phyloP scores from a whole-genome alignment of 2,888 invertebrate species.

The Drymonia ruficornis region DNA sequence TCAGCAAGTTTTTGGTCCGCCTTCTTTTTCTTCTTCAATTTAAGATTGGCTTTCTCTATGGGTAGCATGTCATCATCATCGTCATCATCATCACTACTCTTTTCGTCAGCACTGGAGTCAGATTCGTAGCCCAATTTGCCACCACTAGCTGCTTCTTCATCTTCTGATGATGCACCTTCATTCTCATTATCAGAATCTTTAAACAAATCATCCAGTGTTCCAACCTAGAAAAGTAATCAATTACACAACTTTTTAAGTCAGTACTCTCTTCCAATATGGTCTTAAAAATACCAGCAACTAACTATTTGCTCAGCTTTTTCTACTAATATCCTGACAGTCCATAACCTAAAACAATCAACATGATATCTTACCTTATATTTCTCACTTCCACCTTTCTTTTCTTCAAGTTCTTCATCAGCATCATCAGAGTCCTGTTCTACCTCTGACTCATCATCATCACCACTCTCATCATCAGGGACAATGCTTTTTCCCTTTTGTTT shows the following conservation, averaged over 20 bases:
- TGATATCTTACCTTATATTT: constrained; percentile 64
- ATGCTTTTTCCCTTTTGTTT: constrained; percentile 53
- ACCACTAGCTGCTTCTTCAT: constrained; percentile 54
- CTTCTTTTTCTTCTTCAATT: constrained; percentile 89
- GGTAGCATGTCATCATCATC: constrained; percentile 90
- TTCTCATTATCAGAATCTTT: constrained; percentile 74
- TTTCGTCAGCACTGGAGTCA: constrained; percentile 64
- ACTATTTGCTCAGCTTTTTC: too few species aligned
- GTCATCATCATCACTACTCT: constrained; percentile 55
- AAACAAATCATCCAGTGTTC: constrained; percentile 82
- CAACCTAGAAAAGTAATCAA: constrained; percentile 57
- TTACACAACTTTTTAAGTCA: too few species aligned
- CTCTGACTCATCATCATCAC: constrained; percentile 50
- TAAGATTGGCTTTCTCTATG: constrained; percentile 93
- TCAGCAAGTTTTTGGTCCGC: constrained; percentile 89
- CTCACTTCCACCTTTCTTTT: constrained; percentile 56
- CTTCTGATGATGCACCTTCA: constrained; percentile 59
- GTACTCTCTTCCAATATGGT: too few species aligned
- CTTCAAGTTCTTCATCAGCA: constrained; percentile 42
- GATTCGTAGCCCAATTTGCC: constrained; percentile 66
- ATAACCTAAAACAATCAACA: constrained; percentile 6
- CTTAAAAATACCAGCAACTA: neutral
- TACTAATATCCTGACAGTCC: neutral
- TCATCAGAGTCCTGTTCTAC: constrained; percentile 52
- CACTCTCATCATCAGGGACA: constrained; percentile 53